These are phyloP conservation scores for Paratilapia polleni DNA, from an alignment of 2,113 vertebrate genomes.

Conservation along the genomic window DNA sequence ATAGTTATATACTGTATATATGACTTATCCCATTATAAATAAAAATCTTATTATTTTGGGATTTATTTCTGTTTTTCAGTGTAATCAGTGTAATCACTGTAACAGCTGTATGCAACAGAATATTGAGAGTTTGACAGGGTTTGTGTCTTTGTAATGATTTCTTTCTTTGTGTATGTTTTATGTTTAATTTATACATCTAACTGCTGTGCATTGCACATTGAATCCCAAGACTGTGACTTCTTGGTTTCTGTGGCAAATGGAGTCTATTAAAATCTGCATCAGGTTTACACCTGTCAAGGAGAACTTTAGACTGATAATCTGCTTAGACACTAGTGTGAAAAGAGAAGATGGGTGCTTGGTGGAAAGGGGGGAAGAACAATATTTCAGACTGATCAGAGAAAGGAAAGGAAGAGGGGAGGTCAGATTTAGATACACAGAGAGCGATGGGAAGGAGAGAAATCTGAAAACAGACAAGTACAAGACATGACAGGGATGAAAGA, in stretches of 20 bases:
- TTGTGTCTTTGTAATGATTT: not conserved
- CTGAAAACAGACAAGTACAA: not conserved
- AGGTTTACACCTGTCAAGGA: constrained; percentile 47
- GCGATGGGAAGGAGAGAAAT: not conserved
- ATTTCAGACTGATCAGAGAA: constrained; percentile 30
- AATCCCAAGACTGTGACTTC: not conserved
- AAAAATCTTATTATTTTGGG: too few species aligned
- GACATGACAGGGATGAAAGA: constrained; percentile 1
- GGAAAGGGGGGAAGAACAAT: constrained; percentile 32
- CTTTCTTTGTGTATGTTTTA: not conserved
- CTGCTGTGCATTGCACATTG: not conserved
- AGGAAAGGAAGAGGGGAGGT: not conserved
- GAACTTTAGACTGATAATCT: constrained; percentile 56
- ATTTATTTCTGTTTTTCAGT: too few species aligned
- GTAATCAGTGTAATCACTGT: too few species aligned
- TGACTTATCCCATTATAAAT: too few species aligned
- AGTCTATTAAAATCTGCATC: constrained; percentile 41
- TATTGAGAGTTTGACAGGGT: too few species aligned
- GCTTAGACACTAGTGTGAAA: constrained; percentile 43
- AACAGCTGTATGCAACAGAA: not conserved
- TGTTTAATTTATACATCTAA: not conserved
- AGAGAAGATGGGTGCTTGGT: constrained; percentile 15
- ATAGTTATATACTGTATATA: too few species aligned
- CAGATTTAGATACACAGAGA: constrained; percentile 28
- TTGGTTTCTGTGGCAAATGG: constrained; percentile 14